Percentiles rank a stretch among this genome's conserved stretches.
These are phyloP conservation scores for Chaenodraco wilsoni DNA, from an alignment of 2,797 vertebrate genomes.

Conservation along the genomic window DNA sequence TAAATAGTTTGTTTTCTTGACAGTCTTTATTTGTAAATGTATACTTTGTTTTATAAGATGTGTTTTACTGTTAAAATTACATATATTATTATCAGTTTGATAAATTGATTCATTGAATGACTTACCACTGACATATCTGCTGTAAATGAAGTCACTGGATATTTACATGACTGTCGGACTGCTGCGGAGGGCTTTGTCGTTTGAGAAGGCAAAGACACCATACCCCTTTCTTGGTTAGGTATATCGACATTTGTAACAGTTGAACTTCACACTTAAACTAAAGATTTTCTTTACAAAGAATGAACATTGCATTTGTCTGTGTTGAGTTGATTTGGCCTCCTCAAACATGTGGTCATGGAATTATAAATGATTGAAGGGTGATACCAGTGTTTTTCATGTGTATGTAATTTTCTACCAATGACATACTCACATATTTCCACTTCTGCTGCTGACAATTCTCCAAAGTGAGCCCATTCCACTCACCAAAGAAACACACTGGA, in stretches of 20 bases:
- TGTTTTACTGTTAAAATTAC: constrained; percentile 13
- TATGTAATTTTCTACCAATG: neutral
- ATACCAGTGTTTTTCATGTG: constrained; percentile 1
- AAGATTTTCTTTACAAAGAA: neutral
- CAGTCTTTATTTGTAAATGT: constrained; percentile 58
- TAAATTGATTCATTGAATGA: constrained; percentile 9
- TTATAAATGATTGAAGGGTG: neutral
- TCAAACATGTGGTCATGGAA: neutral
- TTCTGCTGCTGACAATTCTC: constrained; percentile 3
- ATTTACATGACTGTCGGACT: constrained; percentile 1
- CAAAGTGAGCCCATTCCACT: constrained; percentile 4
- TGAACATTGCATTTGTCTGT: neutral
- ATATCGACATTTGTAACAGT: neutral
- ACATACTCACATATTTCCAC: neutral
- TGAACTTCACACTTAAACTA: neutral
- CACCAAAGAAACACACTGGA: neutral
- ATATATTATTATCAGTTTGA: constrained; percentile 5
- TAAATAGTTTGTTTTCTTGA: constrained; percentile 62
- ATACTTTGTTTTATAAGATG: constrained; percentile 54
- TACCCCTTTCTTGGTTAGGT: neutral
- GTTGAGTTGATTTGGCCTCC: neutral
- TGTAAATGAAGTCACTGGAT: constrained; percentile 14
- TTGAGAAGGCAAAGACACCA: neutral
- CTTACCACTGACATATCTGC: constrained; percentile 28
- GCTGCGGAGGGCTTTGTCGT: constrained; percentile 8